Evolutionary conservation across 2,888 invertebrate genomes (phyloP).

Genomic region (Mesorhabditis spiculigera): DNA sequence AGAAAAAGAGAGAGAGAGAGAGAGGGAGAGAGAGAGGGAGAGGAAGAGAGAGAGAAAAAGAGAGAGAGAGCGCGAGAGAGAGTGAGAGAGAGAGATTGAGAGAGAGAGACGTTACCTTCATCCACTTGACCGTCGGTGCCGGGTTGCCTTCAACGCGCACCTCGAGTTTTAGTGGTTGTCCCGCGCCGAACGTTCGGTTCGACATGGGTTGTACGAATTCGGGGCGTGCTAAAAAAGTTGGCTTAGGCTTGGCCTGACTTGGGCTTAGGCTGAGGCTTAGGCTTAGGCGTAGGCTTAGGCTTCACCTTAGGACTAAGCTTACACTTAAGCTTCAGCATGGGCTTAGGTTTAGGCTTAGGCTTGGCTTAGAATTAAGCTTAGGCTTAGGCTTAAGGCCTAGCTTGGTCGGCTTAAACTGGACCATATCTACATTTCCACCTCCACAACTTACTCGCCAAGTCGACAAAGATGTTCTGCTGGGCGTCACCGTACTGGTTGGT

Average conservation of each 20-base stretch:
- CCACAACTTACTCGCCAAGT: slow-evolving; percentile 59
- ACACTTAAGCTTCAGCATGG: too few species aligned
- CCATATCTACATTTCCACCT: too few species aligned
- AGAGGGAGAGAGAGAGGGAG: too few species aligned
- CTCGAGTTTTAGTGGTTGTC: slow-evolving; percentile 74
- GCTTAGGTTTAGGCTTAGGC: too few species aligned
- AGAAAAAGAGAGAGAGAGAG: too few species aligned
- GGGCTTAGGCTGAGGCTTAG: background rate
- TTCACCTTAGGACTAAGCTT: too few species aligned
- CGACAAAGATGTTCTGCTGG: slow-evolving; percentile 78
- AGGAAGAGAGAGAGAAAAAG: too few species aligned
- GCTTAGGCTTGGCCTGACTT: slow-evolving; percentile 12
- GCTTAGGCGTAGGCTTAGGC: background rate
- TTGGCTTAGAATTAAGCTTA: too few species aligned
- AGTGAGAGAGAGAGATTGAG: too few species aligned
- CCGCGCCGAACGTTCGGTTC: slow-evolving; percentile 75
- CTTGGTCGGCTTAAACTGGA: too few species aligned
- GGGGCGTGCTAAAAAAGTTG: slow-evolving; percentile 72
- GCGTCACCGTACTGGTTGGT: slow-evolving; percentile 90
- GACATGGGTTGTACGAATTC: slow-evolving; percentile 81
- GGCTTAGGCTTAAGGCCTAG: background rate
- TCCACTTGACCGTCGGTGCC: slow-evolving; percentile 90
- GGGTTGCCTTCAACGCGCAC: slow-evolving; percentile 85
- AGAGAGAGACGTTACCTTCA: slow-evolving; percentile 65
- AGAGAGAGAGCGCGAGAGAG: background rate